A percentile compares a stretch with the other conserved stretches of the same genome.
Evolutionary conservation across 2,888 invertebrate genomes (phyloP).

Genomic region (Perizoma affinitatum): DNA sequence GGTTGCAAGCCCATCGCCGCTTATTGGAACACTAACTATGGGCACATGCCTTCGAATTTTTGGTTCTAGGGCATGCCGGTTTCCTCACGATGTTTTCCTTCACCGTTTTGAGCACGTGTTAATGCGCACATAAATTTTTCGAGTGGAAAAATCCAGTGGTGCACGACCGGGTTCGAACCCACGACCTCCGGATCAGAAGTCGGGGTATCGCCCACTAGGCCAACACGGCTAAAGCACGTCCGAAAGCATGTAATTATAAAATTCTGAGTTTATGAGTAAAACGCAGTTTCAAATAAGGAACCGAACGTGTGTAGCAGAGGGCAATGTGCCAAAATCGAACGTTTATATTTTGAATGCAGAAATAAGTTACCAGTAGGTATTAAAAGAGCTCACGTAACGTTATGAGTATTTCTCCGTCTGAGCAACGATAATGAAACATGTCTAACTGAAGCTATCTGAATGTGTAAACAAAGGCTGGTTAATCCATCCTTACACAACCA

Average conservation of each 20-base stretch:
- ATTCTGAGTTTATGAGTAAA: neutral
- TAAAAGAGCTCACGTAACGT: constrained; percentile 13
- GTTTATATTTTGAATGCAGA: constrained; percentile 14
- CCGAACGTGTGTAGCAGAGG: constrained; percentile 3
- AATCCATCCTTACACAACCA: constrained; percentile 3
- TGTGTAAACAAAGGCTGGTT: constrained; percentile 12
- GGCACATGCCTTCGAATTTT: no score
- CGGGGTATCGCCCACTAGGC: no score
- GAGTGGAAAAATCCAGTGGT: no score
- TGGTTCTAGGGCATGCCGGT: no score
- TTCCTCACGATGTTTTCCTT: no score
- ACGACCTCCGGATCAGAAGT: no score
- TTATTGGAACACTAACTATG: no score
- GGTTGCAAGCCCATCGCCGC: no score
- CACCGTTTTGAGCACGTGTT: no score
- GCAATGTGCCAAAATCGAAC: constrained; percentile 22
- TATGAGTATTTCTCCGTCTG: constrained; percentile 9
- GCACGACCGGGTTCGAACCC: no score
- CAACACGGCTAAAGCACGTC: constrained; percentile 22
- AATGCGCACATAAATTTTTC: no score
- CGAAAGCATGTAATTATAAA: neutral
- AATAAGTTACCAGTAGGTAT: constrained; percentile 11
- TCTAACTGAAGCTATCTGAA: neutral
- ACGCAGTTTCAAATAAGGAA: constrained; percentile 4
- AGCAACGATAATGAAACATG: constrained; percentile 8